Evolutionary conservation across 2,797 vertebrate species (phyloP), one percentile per base, ranked within the genome.

Genomic region (Poeciliopsis gracilis): DNA sequence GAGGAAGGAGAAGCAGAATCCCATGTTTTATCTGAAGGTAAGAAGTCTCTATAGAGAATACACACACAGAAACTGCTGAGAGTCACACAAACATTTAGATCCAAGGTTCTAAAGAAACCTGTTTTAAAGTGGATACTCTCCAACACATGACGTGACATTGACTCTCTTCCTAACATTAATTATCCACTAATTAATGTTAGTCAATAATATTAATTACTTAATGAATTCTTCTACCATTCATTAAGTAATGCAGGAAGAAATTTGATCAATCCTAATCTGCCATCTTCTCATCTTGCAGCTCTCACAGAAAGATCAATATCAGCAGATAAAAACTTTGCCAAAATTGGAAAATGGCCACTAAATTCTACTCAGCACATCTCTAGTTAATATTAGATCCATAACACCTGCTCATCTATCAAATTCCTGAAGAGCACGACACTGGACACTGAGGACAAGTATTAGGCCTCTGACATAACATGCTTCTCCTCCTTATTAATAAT

Each of bases 401-500:
- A 36, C 61, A 41, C 30, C n/a, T 36, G 71, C 38, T 66, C 67
- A 79, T 59, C 38, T 55, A 51, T 81, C 75, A 57, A 75, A 83
- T 78, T 33, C 79, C 74, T 59, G 78, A 78, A 43, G 46, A 41
- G 71, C 82, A 89, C 76, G 85, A 82, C 76, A 84, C 0, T 57
- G 71, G 36, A 70, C 5, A 30, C 36, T 55, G 72, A 84, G 77
- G 59, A 57, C 75, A 84, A n/a, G 16, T 82, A 73, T 86, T 84
- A 90, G 78, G 73, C 84, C 79, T 77, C 63, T 89, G 84, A 90
- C 78, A 85, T 83, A 88, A 93, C 30, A 76, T 51, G 73, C 86
- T 78, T 73, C 78, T 77, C 66, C 83, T 86, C 75, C 72, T 87
- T 72, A 86, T 87, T 81, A 89, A 83, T 88, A 86, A 91, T 88